Conservation (phyloP, 1,140 invertebrate genomes). For the Asbolus verrucosus region DNA sequence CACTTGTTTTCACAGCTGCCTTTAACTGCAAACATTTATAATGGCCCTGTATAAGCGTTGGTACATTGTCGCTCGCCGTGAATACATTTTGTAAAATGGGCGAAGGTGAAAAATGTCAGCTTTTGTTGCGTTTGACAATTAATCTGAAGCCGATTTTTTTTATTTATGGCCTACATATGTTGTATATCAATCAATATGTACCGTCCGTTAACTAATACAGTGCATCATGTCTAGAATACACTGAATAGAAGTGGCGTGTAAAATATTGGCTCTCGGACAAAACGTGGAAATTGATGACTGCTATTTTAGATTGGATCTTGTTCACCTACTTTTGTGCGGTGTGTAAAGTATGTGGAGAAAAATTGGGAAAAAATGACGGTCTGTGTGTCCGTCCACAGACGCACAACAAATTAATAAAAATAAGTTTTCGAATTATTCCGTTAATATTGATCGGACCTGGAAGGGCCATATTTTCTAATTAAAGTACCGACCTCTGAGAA, state of each 20-base stretch:
- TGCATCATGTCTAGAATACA: slow-evolving; percentile 36
- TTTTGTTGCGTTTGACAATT: slow-evolving; percentile 13
- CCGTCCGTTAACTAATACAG: slow-evolving; percentile 29
- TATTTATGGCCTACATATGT: slow-evolving; percentile 30
- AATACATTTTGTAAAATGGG: too few species aligned
- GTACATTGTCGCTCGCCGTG: too few species aligned
- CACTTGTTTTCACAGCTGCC: too few species aligned
- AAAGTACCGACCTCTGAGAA: too few species aligned
- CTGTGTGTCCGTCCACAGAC: not conserved
- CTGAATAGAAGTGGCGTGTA: slow-evolving; percentile 36
- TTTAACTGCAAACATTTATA: too few species aligned
- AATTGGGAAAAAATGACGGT: slow-evolving; percentile 10
- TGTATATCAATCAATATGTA: slow-evolving; percentile 36
- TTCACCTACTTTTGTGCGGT: slow-evolving; percentile 31
- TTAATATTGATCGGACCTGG: too few species aligned
- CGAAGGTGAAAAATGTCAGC: slow-evolving; percentile 6
- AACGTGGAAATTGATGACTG: slow-evolving; percentile 35
- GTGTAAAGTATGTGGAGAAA: slow-evolving; percentile 13
- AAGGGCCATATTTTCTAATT: too few species aligned
- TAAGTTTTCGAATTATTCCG: too few species aligned
- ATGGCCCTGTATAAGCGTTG: too few species aligned
- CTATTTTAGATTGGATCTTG: slow-evolving; percentile 36
- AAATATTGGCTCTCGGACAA: slow-evolving; percentile 37
- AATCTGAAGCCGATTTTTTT: slow-evolving; percentile 22
- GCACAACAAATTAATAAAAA: not conserved